Percentiles rank a stretch among this genome's conserved stretches.
phyloP scores from a whole-genome alignment of 1,140 invertebrate species.

The Lanistes nyassanus region DNA sequence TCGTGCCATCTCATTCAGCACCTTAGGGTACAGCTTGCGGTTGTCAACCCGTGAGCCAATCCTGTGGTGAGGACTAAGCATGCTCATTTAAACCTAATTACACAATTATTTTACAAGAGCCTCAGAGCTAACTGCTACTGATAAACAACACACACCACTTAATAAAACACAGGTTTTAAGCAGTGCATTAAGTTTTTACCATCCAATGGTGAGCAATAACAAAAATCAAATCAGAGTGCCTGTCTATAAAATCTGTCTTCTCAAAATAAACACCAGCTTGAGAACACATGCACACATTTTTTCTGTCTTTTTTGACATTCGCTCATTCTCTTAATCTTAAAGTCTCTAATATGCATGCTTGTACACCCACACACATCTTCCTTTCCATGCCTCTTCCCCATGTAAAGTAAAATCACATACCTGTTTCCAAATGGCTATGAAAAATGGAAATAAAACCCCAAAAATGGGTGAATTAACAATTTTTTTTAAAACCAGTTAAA shows the following conservation, averaged over 20 bases:
- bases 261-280: too few relatives aligned
- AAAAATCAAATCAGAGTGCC: not conserved
- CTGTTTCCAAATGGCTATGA: constrained; percentile 73
- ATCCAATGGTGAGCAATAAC: not conserved
- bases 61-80: constrained; percentile 15
- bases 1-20: constrained; percentile 70
- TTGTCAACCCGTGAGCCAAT: constrained; percentile 61
- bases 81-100: not conserved
- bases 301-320: too few relatives aligned
- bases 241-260: not conserved
- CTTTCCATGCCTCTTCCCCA: too few relatives aligned
- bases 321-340: too few relatives aligned
- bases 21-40: constrained; percentile 68
- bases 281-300: too few relatives aligned
- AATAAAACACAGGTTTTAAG: not conserved
- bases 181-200: not conserved
- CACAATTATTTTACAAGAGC: not conserved
- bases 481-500: too few relatives aligned
- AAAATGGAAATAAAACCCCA: constrained; percentile 35
- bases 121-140: not conserved
- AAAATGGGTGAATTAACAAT: too few relatives aligned
- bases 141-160: not conserved
- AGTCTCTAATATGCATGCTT: too few relatives aligned
- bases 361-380: too few relatives aligned
- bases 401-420: constrained; percentile 35